Evolutionary conservation across 2,113 vertebrate genomes (phyloP).

Genomic region (Triplophysa rosa): DNA sequence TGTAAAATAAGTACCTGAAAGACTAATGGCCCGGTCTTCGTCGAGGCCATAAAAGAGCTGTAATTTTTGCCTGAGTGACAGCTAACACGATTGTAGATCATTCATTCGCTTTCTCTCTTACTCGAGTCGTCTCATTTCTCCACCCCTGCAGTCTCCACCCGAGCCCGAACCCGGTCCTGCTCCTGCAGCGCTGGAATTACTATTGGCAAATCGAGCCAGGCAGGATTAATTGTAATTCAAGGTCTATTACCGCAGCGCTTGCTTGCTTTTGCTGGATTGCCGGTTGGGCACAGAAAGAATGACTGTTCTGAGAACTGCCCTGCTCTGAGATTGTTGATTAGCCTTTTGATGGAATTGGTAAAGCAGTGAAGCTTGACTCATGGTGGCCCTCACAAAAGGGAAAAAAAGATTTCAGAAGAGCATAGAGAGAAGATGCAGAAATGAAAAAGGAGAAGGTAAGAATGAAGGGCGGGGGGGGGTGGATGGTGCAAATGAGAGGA

Average conservation of each 20-base stretch:
- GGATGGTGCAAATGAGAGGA: neutral
- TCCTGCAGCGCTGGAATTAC: conserved; percentile 53
- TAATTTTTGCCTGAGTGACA: conserved; percentile 58
- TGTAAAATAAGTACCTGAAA: conserved; percentile 52
- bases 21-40: conserved; percentile 45
- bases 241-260: conserved; percentile 65
- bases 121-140: neutral
- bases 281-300: conserved; percentile 38
- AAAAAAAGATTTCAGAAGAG: conserved; percentile 21
- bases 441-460: conserved; percentile 25
- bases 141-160: conserved; percentile 28
- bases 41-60: conserved; percentile 41
- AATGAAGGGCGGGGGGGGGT: conserved; percentile 8
- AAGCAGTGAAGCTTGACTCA: conserved; percentile 65
- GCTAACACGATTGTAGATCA: conserved; percentile 49
- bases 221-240: conserved; percentile 72
- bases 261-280: conserved; percentile 54
- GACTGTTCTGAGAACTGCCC: conserved; percentile 53
- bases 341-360: conserved; percentile 73
- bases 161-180: conserved; percentile 16
- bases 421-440: conserved; percentile 22
- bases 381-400: conserved; percentile 53
- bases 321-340: conserved; percentile 64
- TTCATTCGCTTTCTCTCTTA: conserved; percentile 22
- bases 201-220: conserved; percentile 69